These are phyloP conservation scores for Drosophila rubida DNA, from an alignment of 2,888 invertebrate species.

Conservation along the genomic window DNA sequence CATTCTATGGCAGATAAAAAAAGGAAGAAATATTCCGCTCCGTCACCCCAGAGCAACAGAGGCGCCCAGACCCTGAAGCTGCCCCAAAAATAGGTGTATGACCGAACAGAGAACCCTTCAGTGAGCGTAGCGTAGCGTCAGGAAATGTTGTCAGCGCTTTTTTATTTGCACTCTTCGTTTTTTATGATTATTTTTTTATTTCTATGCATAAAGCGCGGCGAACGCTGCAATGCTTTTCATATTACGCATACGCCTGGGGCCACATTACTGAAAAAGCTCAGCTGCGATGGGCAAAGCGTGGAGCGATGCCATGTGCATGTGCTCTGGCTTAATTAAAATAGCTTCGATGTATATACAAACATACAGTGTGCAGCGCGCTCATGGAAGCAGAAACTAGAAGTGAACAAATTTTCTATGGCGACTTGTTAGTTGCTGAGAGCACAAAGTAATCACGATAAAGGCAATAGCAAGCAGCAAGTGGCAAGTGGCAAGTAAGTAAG, in stretches of 20 bases:
- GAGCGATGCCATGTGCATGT: constrained; percentile 42
- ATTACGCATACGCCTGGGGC: constrained; percentile 53
- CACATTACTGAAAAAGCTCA: constrained; percentile 2
- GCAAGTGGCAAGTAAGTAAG: constrained; percentile 28
- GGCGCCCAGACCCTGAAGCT: not conserved
- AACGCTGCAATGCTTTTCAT: constrained; percentile 10
- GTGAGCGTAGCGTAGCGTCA: not conserved
- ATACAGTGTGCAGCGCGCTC: not conserved
- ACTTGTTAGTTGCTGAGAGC: constrained; percentile 48
- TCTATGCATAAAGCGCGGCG: constrained; percentile 35
- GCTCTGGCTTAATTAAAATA: constrained; percentile 59
- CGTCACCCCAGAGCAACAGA: constrained; percentile 24
- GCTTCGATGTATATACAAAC: constrained; percentile 21
- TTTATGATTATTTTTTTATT: constrained; percentile 33
- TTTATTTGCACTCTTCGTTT: constrained; percentile 7
- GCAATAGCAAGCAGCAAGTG: constrained; percentile 26
- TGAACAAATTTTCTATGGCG: constrained; percentile 52
- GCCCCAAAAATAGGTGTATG: constrained; percentile 30
- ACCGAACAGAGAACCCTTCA: constrained; percentile 12
- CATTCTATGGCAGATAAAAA: constrained; percentile 37
- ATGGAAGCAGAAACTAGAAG: constrained; percentile 33
- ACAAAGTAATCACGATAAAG: constrained; percentile 61
- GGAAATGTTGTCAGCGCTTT: constrained; percentile 44
- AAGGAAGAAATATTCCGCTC: constrained; percentile 19
- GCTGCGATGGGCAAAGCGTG: not conserved